Conservation (phyloP, 2,888 invertebrate species). For the Alcis repandata region DNA sequence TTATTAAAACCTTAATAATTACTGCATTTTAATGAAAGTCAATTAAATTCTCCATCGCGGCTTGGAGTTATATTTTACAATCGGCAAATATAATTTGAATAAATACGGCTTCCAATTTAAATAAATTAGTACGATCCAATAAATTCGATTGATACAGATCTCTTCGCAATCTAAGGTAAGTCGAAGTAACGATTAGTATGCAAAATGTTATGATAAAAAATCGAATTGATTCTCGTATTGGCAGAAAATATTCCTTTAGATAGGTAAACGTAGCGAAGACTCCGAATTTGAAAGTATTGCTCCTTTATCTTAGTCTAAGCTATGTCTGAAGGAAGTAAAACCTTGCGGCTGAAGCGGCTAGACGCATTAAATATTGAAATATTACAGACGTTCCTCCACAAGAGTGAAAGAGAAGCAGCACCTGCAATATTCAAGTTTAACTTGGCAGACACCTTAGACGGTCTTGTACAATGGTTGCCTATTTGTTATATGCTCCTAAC, state of each 20-base stretch:
- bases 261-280: constrained; percentile 11
- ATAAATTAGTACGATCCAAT: constrained; percentile 38
- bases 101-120: constrained; percentile 37
- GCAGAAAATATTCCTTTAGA: neutral
- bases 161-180: constrained; percentile 24
- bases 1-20: constrained; percentile 24
- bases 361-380: constrained; percentile 70
- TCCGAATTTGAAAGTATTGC: constrained; percentile 32
- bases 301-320: constrained; percentile 45
- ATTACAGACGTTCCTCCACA: constrained; percentile 42
- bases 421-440: constrained; percentile 66
- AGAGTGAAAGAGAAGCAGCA: constrained; percentile 49
- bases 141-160: constrained; percentile 29
- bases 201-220: constrained; percentile 35
- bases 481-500: constrained; percentile 40
- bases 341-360: constrained; percentile 52
- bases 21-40: constrained; percentile 29
- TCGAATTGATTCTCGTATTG: constrained; percentile 1
- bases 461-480: constrained; percentile 37
- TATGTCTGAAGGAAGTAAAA: constrained; percentile 50
- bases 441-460: constrained; percentile 65
- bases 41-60: constrained; percentile 30
- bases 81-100: constrained; percentile 38
- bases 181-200: constrained; percentile 34
- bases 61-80: constrained; percentile 33